These are phyloP conservation scores for Pseudomugil tenellus DNA, from an alignment of 2,797 vertebrate species.

Conservation along the genomic window DNA sequence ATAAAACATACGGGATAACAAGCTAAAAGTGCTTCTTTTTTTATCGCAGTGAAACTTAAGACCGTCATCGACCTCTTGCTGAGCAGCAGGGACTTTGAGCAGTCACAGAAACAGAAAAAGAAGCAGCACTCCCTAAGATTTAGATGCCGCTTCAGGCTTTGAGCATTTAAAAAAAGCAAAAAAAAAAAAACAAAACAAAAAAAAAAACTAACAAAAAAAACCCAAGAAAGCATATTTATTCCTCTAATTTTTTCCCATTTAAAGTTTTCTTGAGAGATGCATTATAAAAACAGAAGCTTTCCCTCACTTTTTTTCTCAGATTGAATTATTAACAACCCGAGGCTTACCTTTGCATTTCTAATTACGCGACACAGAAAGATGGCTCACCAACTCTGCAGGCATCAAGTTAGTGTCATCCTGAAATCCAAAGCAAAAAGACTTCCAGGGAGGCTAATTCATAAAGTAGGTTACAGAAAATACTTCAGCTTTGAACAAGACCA, in stretches of 20 bases:
- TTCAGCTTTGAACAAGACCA: constrained; percentile 25
- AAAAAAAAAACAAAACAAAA: constrained; percentile 16
- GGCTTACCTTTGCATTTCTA: constrained; percentile 77
- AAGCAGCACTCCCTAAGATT: constrained; percentile 36
- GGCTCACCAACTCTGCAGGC: constrained; percentile 57
- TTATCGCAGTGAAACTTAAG: constrained; percentile 30
- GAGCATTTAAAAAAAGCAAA: constrained; percentile 32
- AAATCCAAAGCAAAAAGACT: constrained; percentile 38
- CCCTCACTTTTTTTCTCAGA: constrained; percentile 23
- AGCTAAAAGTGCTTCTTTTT: constrained; percentile 16
- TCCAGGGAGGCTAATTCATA: constrained; percentile 30
- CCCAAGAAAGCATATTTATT: constrained; percentile 63
- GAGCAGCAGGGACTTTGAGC: constrained; percentile 20
- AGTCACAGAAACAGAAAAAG: constrained; percentile 35
- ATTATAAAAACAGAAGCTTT: constrained; percentile 66
- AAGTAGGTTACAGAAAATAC: constrained; percentile 58
- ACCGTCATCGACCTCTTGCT: constrained; percentile 29
- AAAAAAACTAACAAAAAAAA: constrained; percentile 46
- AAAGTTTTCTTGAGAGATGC: constrained; percentile 68
- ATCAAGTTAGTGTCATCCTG: constrained; percentile 46
- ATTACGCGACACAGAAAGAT: constrained; percentile 57
- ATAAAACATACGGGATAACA: constrained; percentile 39
- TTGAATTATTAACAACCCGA: constrained; percentile 66
- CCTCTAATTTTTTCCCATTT: constrained; percentile 71
- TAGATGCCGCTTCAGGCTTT: constrained; percentile 52